Percentiles rank a stretch among this genome's conserved stretches.
phyloP scores from a whole-genome alignment of 2,113 vertebrate species.

The Antechinus stuartii region DNA sequence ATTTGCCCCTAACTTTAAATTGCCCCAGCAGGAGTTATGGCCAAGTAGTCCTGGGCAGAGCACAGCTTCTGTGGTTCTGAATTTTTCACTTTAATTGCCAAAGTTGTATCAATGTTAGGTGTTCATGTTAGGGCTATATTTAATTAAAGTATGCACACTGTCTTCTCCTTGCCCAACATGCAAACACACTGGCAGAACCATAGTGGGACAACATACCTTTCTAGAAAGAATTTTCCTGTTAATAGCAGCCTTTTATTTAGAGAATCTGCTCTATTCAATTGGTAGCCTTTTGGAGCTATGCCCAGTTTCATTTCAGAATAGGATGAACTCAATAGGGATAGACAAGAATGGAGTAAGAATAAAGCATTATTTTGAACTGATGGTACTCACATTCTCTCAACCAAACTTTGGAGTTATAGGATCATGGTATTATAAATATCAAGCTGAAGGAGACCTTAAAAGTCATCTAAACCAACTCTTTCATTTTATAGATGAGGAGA shows the following conservation, averaged over 20 bases:
- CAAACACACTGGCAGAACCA: neutral
- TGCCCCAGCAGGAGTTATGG: neutral
- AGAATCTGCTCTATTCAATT: neutral
- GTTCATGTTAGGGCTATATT: neutral
- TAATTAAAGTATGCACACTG: neutral
- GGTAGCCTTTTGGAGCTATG: neutral
- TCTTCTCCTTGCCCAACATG: neutral
- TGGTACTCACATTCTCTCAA: neutral
- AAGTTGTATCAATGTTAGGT: neutral
- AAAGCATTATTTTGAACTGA: neutral
- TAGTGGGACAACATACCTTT: neutral
- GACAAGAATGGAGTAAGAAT: neutral
- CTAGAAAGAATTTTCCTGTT: slow-evolving; percentile 1
- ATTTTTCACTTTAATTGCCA: neutral
- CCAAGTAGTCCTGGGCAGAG: neutral
- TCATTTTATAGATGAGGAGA: neutral
- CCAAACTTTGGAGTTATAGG: neutral
- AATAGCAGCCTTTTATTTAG: neutral
- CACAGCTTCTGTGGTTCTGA: slow-evolving; percentile 21
- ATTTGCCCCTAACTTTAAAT: neutral
- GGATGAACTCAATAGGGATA: neutral
- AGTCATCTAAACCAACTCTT: neutral
- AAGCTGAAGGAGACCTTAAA: neutral
- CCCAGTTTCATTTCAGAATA: neutral
- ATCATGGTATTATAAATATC: neutral